These are phyloP conservation scores for Augochlorella aurata DNA, from an alignment of 2,888 invertebrate genomes.

Conservation along the genomic window DNA sequence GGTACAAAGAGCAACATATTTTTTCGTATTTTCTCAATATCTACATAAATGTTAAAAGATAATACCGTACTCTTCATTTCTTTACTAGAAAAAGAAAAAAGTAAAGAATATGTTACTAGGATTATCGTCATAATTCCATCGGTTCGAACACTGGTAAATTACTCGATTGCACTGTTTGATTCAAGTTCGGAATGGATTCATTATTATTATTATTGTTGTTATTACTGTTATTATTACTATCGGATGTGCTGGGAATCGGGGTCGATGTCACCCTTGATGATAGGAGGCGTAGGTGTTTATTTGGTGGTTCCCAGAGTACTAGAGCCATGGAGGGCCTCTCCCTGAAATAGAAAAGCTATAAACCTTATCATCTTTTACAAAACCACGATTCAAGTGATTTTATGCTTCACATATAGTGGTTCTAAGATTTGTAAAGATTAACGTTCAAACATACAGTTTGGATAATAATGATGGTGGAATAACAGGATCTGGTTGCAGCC, in stretches of 20 bases:
- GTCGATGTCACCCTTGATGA: conserved; percentile 67
- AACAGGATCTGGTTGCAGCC: conserved; percentile 86
- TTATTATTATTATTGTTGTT: conserved; percentile 61
- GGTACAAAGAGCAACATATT: conserved; percentile 29
- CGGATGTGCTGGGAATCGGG: conserved; percentile 58
- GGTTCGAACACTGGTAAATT: conserved; percentile 72
- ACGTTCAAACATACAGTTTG: conserved; percentile 74
- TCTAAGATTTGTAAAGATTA: background rate
- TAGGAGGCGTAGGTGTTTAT: conserved; percentile 82
- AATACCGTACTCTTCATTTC: conserved; percentile 25
- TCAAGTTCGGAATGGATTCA: conserved; percentile 74
- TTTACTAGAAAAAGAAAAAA: conserved; percentile 39
- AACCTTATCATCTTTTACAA: conserved; percentile 56
- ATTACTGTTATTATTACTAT: conserved; percentile 69
- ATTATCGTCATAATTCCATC: conserved; percentile 77
- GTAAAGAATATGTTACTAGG: conserved; percentile 22
- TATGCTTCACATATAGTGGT: background rate
- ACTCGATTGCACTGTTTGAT: conserved; percentile 65
- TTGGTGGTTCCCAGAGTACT: conserved; percentile 91
- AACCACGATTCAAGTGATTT: background rate
- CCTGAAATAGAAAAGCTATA: conserved; percentile 79
- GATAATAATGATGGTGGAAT: conserved; percentile 87
- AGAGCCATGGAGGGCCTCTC: conserved; percentile 90
- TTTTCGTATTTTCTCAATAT: conserved; percentile 7
- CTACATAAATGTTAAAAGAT: conserved; percentile 28